These are phyloP conservation scores for Trissoscelio sp. DNA, from an alignment of 2,888 invertebrate genomes.

Conservation along the genomic window DNA sequence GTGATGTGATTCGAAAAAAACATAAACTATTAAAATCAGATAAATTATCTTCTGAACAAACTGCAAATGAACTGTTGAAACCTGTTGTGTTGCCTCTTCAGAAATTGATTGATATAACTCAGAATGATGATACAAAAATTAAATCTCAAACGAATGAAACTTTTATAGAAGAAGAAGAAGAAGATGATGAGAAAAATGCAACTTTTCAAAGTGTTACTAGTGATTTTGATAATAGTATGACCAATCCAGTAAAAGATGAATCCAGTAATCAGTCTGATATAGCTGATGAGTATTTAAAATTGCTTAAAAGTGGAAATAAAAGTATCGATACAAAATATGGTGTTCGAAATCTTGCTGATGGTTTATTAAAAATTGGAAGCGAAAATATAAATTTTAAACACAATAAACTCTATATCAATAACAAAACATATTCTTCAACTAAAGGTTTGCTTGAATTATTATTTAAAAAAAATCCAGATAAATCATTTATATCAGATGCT, in stretches of 20 bases:
- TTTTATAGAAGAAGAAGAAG: neutral
- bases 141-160: slow-evolving; percentile 1
- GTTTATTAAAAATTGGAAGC: slow-evolving; percentile 55
- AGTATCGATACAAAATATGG: slow-evolving; percentile 38
- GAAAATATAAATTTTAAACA: slow-evolving; percentile 48
- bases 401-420: slow-evolving; percentile 14
- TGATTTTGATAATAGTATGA: neutral
- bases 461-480: slow-evolving; percentile 57
- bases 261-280: neutral
- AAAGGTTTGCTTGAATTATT: slow-evolving; percentile 60
- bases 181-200: neutral
- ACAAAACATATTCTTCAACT: slow-evolving; percentile 26
- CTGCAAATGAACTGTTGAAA: slow-evolving; percentile 8
- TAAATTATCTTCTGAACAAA: slow-evolving; percentile 2
- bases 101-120: slow-evolving; percentile 30
- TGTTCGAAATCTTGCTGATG: slow-evolving; percentile 51
- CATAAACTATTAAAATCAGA: slow-evolving; percentile 10
- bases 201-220: slow-evolving; percentile 1
- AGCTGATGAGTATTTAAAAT: neutral
- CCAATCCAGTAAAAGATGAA: neutral
- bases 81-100: slow-evolving; percentile 12
- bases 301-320: slow-evolving; percentile 8
- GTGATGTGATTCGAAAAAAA: slow-evolving; percentile 63
- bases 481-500: neutral
- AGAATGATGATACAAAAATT: neutral